A percentile compares a stretch with the other conserved stretches of the same genome.
Evolutionary conservation across 2,113 vertebrate genomes (phyloP).

Genomic region (Microtus pennsylvanicus): DNA sequence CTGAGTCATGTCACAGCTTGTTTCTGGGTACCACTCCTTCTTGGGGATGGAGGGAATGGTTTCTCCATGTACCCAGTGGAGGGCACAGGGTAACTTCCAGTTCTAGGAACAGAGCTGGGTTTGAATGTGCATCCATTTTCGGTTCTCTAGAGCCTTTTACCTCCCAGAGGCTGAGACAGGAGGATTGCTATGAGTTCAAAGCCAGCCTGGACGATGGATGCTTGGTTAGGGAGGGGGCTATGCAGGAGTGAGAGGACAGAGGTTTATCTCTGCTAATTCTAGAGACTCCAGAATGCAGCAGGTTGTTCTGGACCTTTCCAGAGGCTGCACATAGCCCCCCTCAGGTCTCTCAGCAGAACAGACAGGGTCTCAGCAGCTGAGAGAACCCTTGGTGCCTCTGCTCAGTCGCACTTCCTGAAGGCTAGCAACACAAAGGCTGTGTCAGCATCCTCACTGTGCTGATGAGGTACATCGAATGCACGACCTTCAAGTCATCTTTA

Average conservation of each 20-base stretch:
- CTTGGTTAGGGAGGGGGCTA: not conserved
- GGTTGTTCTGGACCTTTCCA: not conserved
- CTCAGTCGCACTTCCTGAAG: not conserved
- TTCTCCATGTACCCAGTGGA: not conserved
- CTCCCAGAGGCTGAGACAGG: not conserved
- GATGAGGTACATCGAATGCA: not conserved
- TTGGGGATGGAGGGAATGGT: not conserved
- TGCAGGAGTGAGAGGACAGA: not conserved
- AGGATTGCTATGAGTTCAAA: not conserved
- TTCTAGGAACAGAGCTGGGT: not conserved
- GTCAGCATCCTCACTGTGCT: not conserved
- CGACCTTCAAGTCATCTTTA: rapidly evolving
- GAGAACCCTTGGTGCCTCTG: not conserved
- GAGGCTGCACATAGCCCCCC: not conserved
- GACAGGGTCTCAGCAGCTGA: not conserved
- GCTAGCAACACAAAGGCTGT: not conserved
- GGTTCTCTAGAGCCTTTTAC: not conserved
- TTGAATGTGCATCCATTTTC: not conserved
- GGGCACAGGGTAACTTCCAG: too few species aligned
- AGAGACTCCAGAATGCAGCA: not conserved
- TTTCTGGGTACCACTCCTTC: not conserved
- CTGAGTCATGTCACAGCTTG: not conserved
- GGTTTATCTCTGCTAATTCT: not conserved
- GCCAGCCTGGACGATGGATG: not conserved
- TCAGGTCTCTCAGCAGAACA: not conserved